phyloP scores from a whole-genome alignment of 1,140 invertebrate genomes.

The Paracyclopina nana region DNA sequence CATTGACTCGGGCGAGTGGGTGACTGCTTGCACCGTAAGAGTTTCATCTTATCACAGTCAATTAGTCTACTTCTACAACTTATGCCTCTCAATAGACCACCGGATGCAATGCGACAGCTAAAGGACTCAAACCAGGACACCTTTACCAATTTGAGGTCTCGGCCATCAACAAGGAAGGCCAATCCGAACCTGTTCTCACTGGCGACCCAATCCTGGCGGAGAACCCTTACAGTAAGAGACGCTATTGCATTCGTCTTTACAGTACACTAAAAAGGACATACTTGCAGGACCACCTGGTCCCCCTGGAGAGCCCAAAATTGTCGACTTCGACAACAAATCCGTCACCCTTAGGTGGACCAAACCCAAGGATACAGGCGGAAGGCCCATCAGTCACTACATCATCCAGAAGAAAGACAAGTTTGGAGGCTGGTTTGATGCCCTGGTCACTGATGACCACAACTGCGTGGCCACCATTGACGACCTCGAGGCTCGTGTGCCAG shows the following conservation, averaged over 20 bases:
- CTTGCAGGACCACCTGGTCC: conserved; percentile 50
- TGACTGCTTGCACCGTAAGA: conserved; percentile 73
- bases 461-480: conserved; percentile 46
- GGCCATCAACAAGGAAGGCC: conserved; percentile 85
- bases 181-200: conserved; percentile 79
- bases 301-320: conserved; percentile 63
- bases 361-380: conserved; percentile 64
- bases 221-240: conserved; percentile 73
- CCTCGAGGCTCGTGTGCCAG: conserved; percentile 60
- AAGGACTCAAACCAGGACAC: conserved; percentile 61
- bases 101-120: conserved; percentile 75
- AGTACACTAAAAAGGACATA: neutral
- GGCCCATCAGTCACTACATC: conserved; percentile 72
- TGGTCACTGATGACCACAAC: conserved; percentile 9
- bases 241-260: neutral
- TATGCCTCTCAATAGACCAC: too few relatives aligned
- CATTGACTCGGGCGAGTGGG: conserved; percentile 76
- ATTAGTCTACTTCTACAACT: conserved; percentile 43
- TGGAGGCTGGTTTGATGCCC: conserved; percentile 23
- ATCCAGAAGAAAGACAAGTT: conserved; percentile 91
- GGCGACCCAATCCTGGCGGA: conserved; percentile 82
- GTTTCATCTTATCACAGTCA: neutral
- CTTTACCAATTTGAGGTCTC: conserved; percentile 91
- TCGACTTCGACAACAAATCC: conserved; percentile 77
- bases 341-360: conserved; percentile 81